phyloP scores from a whole-genome alignment of 2,797 vertebrate genomes.

The Enteromius radiatus region DNA sequence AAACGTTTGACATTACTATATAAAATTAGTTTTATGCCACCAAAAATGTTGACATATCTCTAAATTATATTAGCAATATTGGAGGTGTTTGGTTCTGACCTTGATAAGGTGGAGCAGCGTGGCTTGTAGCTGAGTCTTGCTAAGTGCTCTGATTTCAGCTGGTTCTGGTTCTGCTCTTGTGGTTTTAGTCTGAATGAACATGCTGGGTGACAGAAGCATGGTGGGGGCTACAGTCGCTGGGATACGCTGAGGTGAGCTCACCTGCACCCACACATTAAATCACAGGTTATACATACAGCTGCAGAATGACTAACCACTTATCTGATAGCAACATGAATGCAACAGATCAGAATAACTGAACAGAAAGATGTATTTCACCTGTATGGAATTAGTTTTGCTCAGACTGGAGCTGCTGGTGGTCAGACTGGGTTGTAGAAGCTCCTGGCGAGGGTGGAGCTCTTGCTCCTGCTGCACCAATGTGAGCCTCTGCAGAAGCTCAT shows the following conservation, averaged over 20 bases:
- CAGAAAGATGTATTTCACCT: constrained; percentile 15
- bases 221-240: constrained; percentile 80
- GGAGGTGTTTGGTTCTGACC: constrained; percentile 71
- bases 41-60: neutral
- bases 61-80: neutral
- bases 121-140: constrained; percentile 86
- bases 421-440: constrained; percentile 52
- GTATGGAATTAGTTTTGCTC: constrained; percentile 12
- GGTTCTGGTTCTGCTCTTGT: constrained; percentile 60
- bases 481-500: constrained; percentile 89
- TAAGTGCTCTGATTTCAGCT: constrained; percentile 74
- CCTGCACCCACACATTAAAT: constrained; percentile 68
- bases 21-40: neutral
- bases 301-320: neutral
- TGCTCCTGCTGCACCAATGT: constrained; percentile 90
- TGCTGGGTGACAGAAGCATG: constrained; percentile 87
- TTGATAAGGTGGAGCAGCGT: constrained; percentile 87
- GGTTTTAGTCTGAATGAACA: constrained; percentile 80
- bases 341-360: neutral
- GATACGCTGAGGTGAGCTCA: constrained; percentile 80
- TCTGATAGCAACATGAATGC: neutral
- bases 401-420: constrained; percentile 8
- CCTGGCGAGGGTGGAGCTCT: constrained; percentile 66
- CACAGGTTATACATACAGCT: neutral
- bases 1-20: no score